A percentile compares a stretch with the other conserved stretches of the same genome.
phyloP scores from a whole-genome alignment of 1,140 invertebrate species.

The Mamestra configurata region DNA sequence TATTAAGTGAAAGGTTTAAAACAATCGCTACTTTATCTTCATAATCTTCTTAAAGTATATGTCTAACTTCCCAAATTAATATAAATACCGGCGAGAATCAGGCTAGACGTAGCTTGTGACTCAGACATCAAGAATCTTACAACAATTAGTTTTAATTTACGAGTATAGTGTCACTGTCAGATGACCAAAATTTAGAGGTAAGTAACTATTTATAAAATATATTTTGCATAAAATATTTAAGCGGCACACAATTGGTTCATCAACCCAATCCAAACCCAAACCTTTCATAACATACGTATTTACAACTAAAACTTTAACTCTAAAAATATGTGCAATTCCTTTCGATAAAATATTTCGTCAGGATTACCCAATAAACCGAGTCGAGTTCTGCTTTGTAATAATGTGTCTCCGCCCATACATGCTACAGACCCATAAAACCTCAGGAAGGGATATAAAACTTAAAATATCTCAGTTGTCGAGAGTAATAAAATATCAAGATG shows the following conservation, averaged over 20 bases:
- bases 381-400: slow-evolving; percentile 14
- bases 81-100: background rate
- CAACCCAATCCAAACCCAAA: background rate
- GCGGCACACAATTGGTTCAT: background rate
- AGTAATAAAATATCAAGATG: slow-evolving; percentile 25
- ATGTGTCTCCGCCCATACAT: slow-evolving; percentile 30
- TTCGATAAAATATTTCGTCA: slow-evolving; percentile 2
- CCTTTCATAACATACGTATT: background rate
- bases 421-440: slow-evolving; percentile 45
- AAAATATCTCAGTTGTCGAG: slow-evolving; percentile 22
- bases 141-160: slow-evolving; percentile 8
- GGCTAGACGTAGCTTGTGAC: background rate
- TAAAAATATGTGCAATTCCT: slow-evolving; percentile 7
- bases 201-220: background rate
- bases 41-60: background rate
- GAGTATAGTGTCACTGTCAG: background rate
- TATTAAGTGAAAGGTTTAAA: no score
- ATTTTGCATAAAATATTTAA: background rate
- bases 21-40: background rate
- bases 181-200: background rate
- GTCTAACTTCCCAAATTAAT: background rate
- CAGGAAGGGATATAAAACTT: slow-evolving; percentile 50
- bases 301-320: background rate
- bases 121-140: slow-evolving; percentile 4
- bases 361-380: slow-evolving; percentile 22